A percentile compares a stretch with the other conserved stretches of the same genome.
Conservation (phyloP, 2,113 vertebrate species). For the Mesoclemmys tuberculata region DNA sequence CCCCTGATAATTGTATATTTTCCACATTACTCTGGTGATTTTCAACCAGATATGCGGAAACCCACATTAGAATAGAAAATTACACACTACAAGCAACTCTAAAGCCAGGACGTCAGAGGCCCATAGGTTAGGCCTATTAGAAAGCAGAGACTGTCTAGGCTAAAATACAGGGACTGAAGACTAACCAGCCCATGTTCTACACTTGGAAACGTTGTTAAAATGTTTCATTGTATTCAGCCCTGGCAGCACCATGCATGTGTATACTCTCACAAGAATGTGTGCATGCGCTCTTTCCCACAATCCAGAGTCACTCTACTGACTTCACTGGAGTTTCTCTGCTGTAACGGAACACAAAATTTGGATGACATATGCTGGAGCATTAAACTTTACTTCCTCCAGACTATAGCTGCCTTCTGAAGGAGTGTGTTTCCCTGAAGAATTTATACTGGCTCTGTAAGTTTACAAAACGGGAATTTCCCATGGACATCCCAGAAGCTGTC, state of each 20-base stretch:
- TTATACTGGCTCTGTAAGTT: too few relatives aligned
- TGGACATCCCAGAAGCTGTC: too few relatives aligned
- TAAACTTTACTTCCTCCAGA: neutral
- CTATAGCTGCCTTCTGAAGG: neutral
- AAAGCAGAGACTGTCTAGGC: neutral
- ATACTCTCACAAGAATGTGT: too few relatives aligned
- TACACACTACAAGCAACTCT: neutral
- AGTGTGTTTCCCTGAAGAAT: too few relatives aligned
- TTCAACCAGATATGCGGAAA: neutral
- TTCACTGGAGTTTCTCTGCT: neutral
- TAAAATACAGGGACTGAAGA: neutral
- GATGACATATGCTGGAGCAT: neutral
- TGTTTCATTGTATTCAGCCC: neutral
- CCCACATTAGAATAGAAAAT: neutral
- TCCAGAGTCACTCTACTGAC: neutral
- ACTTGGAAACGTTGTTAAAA: neutral
- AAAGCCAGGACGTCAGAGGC: neutral
- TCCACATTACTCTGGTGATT: rapidly evolving
- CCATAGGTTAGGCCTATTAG: neutral
- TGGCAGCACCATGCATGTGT: neutral
- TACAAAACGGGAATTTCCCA: too few relatives aligned
- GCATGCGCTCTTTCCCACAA: neutral
- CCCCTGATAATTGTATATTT: rapidly evolving
- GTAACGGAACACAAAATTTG: neutral
- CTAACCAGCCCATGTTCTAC: neutral